Evolutionary conservation across 2,113 vertebrate species (phyloP).

Genomic region (Indicator maculatus): DNA sequence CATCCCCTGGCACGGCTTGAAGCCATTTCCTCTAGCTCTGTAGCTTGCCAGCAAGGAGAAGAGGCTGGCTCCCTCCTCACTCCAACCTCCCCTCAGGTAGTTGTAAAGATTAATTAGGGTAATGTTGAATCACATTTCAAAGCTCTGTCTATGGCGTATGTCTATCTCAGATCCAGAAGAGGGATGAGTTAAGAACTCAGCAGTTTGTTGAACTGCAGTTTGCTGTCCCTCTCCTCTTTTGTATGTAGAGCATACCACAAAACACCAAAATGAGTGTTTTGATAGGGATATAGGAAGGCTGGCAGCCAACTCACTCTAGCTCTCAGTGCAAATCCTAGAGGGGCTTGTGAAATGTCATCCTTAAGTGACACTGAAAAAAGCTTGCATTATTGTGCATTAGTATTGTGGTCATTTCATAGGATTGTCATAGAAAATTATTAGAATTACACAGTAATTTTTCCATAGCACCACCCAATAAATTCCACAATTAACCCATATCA

Average conservation of each 20-base stretch:
- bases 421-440: constrained; percentile 27
- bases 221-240: background rate
- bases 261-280: background rate
- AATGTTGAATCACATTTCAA: background rate
- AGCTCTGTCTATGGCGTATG: background rate
- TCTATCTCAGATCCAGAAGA: background rate
- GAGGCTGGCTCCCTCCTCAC: too few relatives aligned
- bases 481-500: constrained; percentile 49
- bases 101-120: background rate
- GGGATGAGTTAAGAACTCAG: background rate
- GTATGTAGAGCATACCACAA: background rate
- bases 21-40: too few relatives aligned
- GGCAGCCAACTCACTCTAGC: background rate
- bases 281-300: background rate
- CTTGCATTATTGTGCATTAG: background rate
- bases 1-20: too few relatives aligned
- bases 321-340: background rate
- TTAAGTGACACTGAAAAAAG: background rate
- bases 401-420: background rate
- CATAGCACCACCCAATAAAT: constrained; percentile 20
- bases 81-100: too few relatives aligned
- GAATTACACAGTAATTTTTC: constrained; percentile 50
- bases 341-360: background rate
- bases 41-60: too few relatives aligned
- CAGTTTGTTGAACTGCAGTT: background rate